Conservation (phyloP, 2,113 vertebrate species). For the Crocuta crocuta region DNA sequence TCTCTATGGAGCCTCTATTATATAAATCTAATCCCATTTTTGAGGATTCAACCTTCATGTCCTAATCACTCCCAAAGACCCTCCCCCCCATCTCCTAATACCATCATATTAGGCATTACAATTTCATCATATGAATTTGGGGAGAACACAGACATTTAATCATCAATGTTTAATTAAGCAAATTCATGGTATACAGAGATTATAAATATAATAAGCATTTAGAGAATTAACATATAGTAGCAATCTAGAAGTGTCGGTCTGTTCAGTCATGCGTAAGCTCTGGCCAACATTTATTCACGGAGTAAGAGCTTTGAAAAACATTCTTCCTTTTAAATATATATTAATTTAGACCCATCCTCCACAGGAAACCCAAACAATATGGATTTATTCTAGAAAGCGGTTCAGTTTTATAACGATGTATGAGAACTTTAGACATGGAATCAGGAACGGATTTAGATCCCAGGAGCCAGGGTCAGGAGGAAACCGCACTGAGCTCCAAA, state of each 20-base stretch:
- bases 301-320: neutral
- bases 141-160: neutral
- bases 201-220: neutral
- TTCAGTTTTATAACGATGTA: neutral
- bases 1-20: neutral
- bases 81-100: neutral
- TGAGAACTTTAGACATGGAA: slow-evolving; percentile 4
- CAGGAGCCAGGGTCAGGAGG: neutral
- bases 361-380: neutral
- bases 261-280: neutral
- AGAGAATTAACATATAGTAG: neutral
- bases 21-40: neutral
- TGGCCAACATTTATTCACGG: neutral
- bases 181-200: neutral
- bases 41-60: neutral
- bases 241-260: neutral
- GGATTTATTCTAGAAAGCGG: neutral
- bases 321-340: neutral
- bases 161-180: neutral
- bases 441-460: neutral
- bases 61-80: neutral
- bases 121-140: neutral
- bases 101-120: neutral
- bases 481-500: neutral
- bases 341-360: neutral